phyloP scores from a whole-genome alignment of 2,113 vertebrate species.

The Hoplias malabaricus region DNA sequence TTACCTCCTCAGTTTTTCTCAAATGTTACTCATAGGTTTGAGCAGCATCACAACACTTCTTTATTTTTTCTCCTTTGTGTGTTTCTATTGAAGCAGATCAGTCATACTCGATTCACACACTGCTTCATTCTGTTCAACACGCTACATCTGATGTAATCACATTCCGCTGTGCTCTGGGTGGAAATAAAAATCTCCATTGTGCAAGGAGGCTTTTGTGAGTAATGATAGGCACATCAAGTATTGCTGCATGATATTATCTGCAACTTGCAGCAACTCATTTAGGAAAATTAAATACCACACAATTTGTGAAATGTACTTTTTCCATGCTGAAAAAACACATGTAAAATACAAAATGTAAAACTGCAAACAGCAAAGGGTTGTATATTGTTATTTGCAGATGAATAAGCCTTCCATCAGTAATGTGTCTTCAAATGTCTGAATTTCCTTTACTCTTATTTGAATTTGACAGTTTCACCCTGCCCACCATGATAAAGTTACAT shows the following conservation, averaged over 20 bases:
- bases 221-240: slow-evolving; percentile 25
- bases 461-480: no score
- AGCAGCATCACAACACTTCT: not conserved
- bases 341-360: no score
- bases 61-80: not conserved
- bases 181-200: slow-evolving; percentile 27
- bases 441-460: no score
- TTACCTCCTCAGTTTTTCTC: no score
- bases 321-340: not conserved
- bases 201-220: not conserved
- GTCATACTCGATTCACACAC: not conserved
- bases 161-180: slow-evolving; percentile 27
- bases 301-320: not conserved
- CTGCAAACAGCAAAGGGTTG: no score
- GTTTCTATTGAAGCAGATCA: not conserved
- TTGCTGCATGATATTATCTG: not conserved
- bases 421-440: no score
- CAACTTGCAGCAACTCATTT: not conserved
- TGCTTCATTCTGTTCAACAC: slow-evolving; percentile 1
- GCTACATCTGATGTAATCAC: slow-evolving; percentile 29
- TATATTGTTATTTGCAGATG: no score
- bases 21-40: not conserved
- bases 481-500: no score
- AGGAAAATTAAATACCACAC: not conserved
- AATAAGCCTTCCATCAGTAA: no score